Evolutionary conservation across 1,140 invertebrate genomes (phyloP), one percentile per base, ranked within the genome.

Genomic region (Cydia strobilella): DNA sequence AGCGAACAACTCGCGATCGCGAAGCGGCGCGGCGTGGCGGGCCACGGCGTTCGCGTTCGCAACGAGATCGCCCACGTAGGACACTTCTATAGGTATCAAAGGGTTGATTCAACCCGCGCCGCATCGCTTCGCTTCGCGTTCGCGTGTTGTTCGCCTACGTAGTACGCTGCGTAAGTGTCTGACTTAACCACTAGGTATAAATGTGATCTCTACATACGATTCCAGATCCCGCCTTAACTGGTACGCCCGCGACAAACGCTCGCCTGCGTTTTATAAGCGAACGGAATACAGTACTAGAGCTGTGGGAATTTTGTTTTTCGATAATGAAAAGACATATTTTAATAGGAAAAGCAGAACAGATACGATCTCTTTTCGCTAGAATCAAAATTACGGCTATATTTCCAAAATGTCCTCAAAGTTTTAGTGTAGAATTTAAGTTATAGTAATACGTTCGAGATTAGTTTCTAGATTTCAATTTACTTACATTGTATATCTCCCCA

Each of bases 381-480:
- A 12, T 59, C 20, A 12, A 59, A 59, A 59, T 59, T 23, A 12
- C 54, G 54, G 54, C 54, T 23, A 23, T 23, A n/a, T 59, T 59
- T 59, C 54, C 2, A 54, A 54, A 59, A 59, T 59, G 20, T 20
- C 51, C 54, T 3, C 54, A 23, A 12, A 59, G 54, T 59, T 59
- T 59, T 59, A 59, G 54, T 59, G 54, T 23, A 23, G 20, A 23
- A 59, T 59, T 59, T 59, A 59, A n/a, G 54, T 59, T 23, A 23
- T 20, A n/a, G 54, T 59, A 59, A 54, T 18, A 13, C 15, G 7
- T 59, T 59, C 18, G 54, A 59, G 20, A 59, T 59, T 59, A 12
- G 54, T 59, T 59, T 59, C 23, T 59, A 23, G 20, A 23, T 59
- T 20, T 23, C 5, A 23, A 9, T 59, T 23, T 59, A 54, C 1